Evolutionary conservation across 2,797 vertebrate genomes (phyloP).

Genomic region (Cynodonichthys magdalenae): DNA sequence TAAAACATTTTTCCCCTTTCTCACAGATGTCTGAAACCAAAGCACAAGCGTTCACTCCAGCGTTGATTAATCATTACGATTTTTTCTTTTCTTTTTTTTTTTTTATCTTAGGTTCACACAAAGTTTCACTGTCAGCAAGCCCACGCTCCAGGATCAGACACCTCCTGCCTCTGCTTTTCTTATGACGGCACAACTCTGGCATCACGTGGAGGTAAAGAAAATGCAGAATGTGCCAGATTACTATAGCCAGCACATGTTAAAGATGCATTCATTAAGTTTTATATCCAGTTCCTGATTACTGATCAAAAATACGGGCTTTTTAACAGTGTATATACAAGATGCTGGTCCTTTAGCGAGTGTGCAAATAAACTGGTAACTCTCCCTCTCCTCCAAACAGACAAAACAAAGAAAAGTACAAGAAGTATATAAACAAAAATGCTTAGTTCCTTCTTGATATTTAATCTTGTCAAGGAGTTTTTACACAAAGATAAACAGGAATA

Average conservation of each 20-base stretch:
- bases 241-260: background rate
- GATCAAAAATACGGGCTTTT: conserved; percentile 1
- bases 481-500: conserved; percentile 39
- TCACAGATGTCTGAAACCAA: background rate
- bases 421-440: conserved; percentile 5
- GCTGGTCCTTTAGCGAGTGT: conserved; percentile 26
- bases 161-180: conserved; percentile 91
- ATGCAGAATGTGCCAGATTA: background rate
- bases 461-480: conserved; percentile 25
- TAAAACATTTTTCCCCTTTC: conserved; percentile 10
- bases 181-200: conserved; percentile 91
- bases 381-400: background rate
- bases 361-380: conserved; percentile 24
- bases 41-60: background rate
- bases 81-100: background rate
- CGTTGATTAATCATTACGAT: background rate
- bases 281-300: background rate
- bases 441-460: conserved; percentile 9
- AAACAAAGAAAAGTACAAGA: conserved; percentile 5
- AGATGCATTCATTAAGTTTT: conserved; percentile 9
- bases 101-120: conserved; percentile 88
- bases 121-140: conserved; percentile 97
- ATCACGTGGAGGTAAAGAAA: conserved; percentile 90
- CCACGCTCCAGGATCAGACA: conserved; percentile 89
- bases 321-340: background rate